Percentiles rank a stretch among this genome's conserved stretches.
These are phyloP conservation scores for Drosophila varians DNA, from an alignment of 1,140 invertebrate genomes.

Conservation along the genomic window DNA sequence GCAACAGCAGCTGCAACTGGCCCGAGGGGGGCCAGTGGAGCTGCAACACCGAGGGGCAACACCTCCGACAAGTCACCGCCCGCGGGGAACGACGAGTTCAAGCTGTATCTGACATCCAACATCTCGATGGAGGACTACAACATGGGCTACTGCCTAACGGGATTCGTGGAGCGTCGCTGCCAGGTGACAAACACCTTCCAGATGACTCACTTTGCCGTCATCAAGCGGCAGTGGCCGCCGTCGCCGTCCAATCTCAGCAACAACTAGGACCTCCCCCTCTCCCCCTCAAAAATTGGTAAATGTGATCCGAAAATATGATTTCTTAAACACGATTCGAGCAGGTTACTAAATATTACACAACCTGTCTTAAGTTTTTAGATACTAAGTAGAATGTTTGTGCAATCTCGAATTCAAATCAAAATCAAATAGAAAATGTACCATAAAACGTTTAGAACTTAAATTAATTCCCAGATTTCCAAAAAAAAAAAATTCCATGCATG, in stretches of 20 bases:
- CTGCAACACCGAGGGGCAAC: constrained; percentile 1
- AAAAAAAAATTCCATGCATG: constrained; percentile 45
- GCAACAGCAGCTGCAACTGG: constrained; percentile 13
- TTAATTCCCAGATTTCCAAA: constrained; percentile 15
- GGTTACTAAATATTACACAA: not conserved
- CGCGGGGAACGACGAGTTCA: constrained; percentile 76
- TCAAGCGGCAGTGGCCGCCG: constrained; percentile 86
- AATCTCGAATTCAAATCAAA: constrained; percentile 43
- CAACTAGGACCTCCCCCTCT: constrained; percentile 69
- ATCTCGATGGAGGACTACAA: constrained; percentile 90
- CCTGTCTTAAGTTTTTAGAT: constrained; percentile 29
- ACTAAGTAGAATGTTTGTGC: constrained; percentile 39
- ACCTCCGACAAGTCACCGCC: constrained; percentile 54
- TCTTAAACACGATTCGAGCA: not conserved
- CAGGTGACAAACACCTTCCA: constrained; percentile 90
- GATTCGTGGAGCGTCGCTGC: constrained; percentile 91
- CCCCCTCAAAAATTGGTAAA: constrained; percentile 37
- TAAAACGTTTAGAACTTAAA: constrained; percentile 16
- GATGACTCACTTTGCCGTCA: constrained; percentile 93
- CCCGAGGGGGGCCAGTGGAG: constrained; percentile 1
- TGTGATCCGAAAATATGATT: constrained; percentile 27
- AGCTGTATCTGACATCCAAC: constrained; percentile 82
- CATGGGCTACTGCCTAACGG: constrained; percentile 94
- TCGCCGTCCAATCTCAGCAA: constrained; percentile 65
- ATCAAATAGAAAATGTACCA: constrained; percentile 19